These are phyloP conservation scores for Perca flavescens DNA, from an alignment of 2,113 vertebrate genomes.

Conservation along the genomic window DNA sequence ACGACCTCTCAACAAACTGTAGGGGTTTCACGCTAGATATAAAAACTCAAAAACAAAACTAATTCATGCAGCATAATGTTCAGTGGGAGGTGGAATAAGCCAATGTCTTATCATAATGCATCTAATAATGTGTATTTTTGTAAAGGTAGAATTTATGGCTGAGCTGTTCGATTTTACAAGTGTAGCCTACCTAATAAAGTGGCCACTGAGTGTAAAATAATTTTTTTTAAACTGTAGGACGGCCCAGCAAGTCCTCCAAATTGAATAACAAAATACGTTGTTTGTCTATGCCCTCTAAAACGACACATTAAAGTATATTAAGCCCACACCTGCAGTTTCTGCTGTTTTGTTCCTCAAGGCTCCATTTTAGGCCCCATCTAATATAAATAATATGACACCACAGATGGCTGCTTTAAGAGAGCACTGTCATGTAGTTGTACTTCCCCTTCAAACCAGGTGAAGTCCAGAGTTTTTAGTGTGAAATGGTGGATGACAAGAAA, in stretches of 20 bases:
- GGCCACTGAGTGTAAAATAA: not conserved
- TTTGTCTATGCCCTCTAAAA: not conserved
- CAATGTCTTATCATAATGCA: not conserved
- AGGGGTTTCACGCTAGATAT: too few species aligned
- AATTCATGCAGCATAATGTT: too few species aligned
- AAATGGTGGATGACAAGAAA: not conserved
- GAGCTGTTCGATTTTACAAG: not conserved
- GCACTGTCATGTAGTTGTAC: not conserved
- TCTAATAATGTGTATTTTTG: not conserved
- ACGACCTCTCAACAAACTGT: not conserved
- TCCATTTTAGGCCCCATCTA: not conserved
- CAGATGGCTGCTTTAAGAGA: not conserved
- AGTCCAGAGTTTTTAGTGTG: not conserved
- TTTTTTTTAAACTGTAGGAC: too few species aligned
- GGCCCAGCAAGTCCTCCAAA: not conserved
- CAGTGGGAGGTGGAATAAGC: not conserved
- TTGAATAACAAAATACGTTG: not conserved
- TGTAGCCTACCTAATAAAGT: not conserved
- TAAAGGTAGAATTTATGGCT: too few species aligned
- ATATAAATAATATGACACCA: not conserved
- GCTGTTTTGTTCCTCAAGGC: not conserved
- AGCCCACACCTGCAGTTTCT: not conserved
- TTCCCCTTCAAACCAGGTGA: not conserved
- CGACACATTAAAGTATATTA: not conserved
- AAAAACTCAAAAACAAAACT: not conserved